These are phyloP conservation scores for Poeciliopsis turneri DNA, from an alignment of 2,797 vertebrate genomes.

Conservation along the genomic window DNA sequence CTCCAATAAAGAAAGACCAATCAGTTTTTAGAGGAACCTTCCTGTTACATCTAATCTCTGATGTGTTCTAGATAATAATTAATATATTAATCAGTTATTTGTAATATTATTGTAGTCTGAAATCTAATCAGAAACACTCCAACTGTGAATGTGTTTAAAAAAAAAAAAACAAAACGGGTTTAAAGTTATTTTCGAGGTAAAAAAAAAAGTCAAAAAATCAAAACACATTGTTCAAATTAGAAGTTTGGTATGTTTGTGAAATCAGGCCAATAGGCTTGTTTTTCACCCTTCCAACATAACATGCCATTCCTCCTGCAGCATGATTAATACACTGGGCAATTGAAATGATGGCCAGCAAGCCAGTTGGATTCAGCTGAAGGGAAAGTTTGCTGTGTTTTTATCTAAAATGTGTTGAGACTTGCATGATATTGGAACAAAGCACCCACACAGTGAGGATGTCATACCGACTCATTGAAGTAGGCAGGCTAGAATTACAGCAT, in stretches of 20 bases:
- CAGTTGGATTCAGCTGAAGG: conserved; percentile 62
- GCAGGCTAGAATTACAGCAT: conserved; percentile 28
- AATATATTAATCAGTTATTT: background rate
- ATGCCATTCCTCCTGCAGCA: conserved; percentile 35
- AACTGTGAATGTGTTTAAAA: too few species aligned
- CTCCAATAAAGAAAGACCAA: background rate
- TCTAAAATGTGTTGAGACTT: conserved; percentile 64
- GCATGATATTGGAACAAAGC: conserved; percentile 55
- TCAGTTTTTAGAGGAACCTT: background rate
- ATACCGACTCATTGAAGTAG: conserved; percentile 43
- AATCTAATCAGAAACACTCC: background rate
- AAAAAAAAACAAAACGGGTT: background rate
- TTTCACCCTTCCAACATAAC: conserved; percentile 53
- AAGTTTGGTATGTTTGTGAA: conserved; percentile 26
- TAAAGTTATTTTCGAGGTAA: background rate
- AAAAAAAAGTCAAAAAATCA: conserved; percentile 28
- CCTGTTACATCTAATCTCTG: background rate
- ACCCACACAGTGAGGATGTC: conserved; percentile 46
- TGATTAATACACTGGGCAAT: conserved; percentile 54
- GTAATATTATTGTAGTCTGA: background rate
- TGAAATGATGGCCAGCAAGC: conserved; percentile 66
- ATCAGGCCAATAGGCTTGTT: conserved; percentile 53
- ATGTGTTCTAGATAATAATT: background rate
- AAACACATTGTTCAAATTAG: conserved; percentile 39
- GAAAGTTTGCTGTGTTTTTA: conserved; percentile 57